Percentiles rank a stretch among this genome's conserved stretches.
phyloP scores from a whole-genome alignment of 1,140 invertebrate genomes.

The Rhagoletis pomonella region DNA sequence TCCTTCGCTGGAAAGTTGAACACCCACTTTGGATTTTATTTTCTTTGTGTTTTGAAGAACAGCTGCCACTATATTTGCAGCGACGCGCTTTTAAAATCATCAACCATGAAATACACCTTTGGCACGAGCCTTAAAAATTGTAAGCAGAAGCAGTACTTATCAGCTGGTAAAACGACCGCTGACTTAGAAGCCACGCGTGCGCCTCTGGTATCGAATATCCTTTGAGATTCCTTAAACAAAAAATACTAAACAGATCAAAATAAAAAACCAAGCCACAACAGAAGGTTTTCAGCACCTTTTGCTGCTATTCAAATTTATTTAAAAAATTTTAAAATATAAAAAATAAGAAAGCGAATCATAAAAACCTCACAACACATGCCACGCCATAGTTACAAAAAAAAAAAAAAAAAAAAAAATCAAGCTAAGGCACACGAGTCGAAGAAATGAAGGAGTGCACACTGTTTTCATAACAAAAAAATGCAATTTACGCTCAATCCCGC shows the following conservation, averaged over 20 bases:
- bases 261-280: constrained; percentile 31
- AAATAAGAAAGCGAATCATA: background rate
- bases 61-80: constrained; percentile 8
- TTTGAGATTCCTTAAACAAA: constrained; percentile 20
- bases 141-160: background rate
- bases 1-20: background rate
- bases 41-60: background rate
- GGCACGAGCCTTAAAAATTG: background rate
- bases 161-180: constrained; percentile 31
- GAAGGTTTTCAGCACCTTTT: constrained; percentile 30
- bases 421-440: background rate
- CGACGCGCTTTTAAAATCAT: background rate
- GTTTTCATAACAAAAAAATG: background rate
- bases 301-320: constrained; percentile 38
- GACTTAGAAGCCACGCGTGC: constrained; percentile 23
- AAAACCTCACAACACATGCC: constrained; percentile 33
- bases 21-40: background rate
- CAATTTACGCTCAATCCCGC: constrained; percentile 14
- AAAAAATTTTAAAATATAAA: background rate
- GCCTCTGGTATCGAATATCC: constrained; percentile 29
- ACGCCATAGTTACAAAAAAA: background rate
- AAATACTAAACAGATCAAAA: background rate
- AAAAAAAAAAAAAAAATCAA: background rate
- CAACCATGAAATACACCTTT: constrained; percentile 10
- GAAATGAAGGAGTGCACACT: background rate